Evolutionary conservation across 2,113 vertebrate species (phyloP).

Genomic region (Hirundichthys speculiger): DNA sequence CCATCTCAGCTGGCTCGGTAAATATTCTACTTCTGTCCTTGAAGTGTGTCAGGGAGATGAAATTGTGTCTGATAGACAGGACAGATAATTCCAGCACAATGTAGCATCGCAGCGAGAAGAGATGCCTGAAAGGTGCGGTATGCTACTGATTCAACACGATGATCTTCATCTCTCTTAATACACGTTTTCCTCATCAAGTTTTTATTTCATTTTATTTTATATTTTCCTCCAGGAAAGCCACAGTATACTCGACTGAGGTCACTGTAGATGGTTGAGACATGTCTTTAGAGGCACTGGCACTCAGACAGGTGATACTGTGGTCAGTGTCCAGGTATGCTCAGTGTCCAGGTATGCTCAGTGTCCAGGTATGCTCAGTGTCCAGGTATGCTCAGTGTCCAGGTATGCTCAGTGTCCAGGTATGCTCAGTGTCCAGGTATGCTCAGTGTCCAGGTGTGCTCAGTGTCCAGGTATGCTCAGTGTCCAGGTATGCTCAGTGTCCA

Average conservation of each 20-base stretch:
- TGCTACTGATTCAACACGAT: slow-evolving; percentile 49
- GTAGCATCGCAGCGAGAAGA: slow-evolving; percentile 39
- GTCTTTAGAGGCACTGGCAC: slow-evolving; percentile 37
- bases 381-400: too few species aligned
- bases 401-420: too few species aligned
- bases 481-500: slow-evolving; percentile 50
- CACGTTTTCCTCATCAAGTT: slow-evolving; percentile 49
- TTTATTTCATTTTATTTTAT: too few species aligned
- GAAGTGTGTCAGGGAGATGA: slow-evolving; percentile 72
- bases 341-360: too few species aligned
- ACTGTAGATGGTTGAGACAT: slow-evolving; percentile 42
- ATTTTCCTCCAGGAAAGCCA: slow-evolving; percentile 36
- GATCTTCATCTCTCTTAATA: slow-evolving; percentile 58
- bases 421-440: too few species aligned
- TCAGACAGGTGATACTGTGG: slow-evolving; percentile 57
- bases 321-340: too few species aligned
- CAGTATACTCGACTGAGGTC: slow-evolving; percentile 57
- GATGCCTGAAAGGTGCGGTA: slow-evolving; percentile 60
- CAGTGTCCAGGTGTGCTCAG: too few species aligned
- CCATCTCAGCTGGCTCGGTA: slow-evolving; percentile 63
- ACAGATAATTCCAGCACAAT: slow-evolving; percentile 62
- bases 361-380: too few species aligned
- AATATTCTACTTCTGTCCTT: slow-evolving; percentile 77
- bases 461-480: too few species aligned
- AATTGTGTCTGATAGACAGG: slow-evolving; percentile 69